Evolutionary conservation across 2,797 vertebrate species (phyloP), one percentile per base, ranked within the genome.

Genomic region (Amblyraja radiata): DNA sequence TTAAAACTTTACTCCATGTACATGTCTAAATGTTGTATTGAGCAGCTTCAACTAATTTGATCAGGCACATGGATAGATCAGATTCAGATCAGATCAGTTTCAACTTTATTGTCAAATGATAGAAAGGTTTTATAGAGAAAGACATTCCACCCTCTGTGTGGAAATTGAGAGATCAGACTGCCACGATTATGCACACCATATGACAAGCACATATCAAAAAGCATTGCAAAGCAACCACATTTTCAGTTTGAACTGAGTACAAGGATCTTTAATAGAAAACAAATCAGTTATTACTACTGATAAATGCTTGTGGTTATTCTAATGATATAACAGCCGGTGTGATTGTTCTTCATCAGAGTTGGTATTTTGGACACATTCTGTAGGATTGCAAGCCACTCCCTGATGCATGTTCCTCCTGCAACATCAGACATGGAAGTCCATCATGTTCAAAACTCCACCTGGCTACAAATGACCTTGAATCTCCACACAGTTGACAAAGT

Each of bases 251-350:
- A 88, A 36, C n/a, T 68, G 63, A 18, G 65, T 88, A 21, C 3
- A 10, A 32, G 61, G 63, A 68, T 88, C n/a, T 9, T 2, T 13
- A 36, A 88, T 68, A 88, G 61, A 88, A 88, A 1, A 65, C 83
- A 88, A 32, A 7, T 65, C 18, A 2, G 28, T 65, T n/a, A 63
- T 21, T 32, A 68, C 61, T 65, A 88, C 16, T 54, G n/a, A 88
- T 68, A 68, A 68, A 88, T 68, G 32, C 32, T 88, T 63, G 32
- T 88, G 84, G 68, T 68, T 68, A 68, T 88, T 88, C 61, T 88
- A 88, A 88, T 88, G 84, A 21, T 16, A 68, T 21, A 88, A 32
- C 61, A 36, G 84, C 84, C 36, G 61, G 61, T 32, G 14, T 36
- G 84, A 36, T 65, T 6, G 88, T 32, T 88, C 84, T 88, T 88